Percentiles rank a stretch among this genome's conserved stretches.
These are phyloP conservation scores for Myripristis murdjan DNA, from an alignment of 2,797 vertebrate species.

Conservation along the genomic window DNA sequence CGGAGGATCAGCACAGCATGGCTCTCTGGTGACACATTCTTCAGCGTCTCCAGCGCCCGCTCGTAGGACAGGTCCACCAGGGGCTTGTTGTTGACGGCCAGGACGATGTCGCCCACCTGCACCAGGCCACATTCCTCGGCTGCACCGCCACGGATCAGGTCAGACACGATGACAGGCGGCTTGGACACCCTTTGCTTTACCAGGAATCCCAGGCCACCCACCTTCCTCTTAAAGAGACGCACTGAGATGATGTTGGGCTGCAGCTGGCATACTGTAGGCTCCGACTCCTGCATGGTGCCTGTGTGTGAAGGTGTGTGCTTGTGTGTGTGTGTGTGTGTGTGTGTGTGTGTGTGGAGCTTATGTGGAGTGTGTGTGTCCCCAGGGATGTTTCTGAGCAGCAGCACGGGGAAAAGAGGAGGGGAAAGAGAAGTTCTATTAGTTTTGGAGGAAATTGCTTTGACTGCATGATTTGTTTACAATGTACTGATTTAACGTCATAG, in stretches of 20 bases:
- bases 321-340: constrained; percentile 17
- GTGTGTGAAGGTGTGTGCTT: constrained; percentile 23
- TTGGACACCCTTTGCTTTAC: constrained; percentile 97
- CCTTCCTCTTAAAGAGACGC: constrained; percentile 95
- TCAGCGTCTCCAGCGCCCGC: constrained; percentile 92
- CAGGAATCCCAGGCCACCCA: constrained; percentile 95
- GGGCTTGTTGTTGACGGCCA: constrained; percentile 96
- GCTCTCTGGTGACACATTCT: constrained; percentile 92
- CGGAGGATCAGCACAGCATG: constrained; percentile 95
- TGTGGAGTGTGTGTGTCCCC: constrained; percentile 47
- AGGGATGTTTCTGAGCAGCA: constrained; percentile 72
- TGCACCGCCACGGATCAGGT: constrained; percentile 95
- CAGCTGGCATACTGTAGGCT: constrained; percentile 94
- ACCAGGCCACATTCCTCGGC: constrained; percentile 97
- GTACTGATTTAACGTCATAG: constrained; percentile 47
- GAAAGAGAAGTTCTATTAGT: constrained; percentile 51
- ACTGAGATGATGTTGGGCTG: constrained; percentile 98
- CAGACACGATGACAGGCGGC: constrained; percentile 95
- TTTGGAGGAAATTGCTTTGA: constrained; percentile 54
- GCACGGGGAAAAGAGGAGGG: constrained; percentile 39
- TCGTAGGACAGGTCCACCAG: constrained; percentile 96
- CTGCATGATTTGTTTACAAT: constrained; percentile 47
- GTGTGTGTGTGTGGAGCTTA: constrained; percentile 21
- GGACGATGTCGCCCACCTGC: constrained; percentile 96
- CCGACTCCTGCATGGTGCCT: constrained; percentile 92